Percentiles rank a stretch among this genome's conserved stretches.
These are phyloP conservation scores for Diplodus sargus DNA, from an alignment of 2,797 vertebrate genomes.

Conservation along the genomic window DNA sequence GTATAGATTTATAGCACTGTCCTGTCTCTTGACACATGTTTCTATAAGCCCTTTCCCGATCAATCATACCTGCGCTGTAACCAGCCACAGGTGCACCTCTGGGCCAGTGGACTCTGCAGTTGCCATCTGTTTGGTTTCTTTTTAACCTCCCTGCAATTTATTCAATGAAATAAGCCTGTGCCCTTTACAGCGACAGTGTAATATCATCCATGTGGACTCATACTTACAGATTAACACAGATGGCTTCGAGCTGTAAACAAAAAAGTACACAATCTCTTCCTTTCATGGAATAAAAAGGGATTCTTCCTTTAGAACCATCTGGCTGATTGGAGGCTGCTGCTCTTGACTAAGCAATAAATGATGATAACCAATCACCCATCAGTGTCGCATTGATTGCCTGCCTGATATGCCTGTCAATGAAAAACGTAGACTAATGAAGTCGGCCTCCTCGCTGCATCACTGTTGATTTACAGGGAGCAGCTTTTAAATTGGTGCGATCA, in stretches of 20 bases:
- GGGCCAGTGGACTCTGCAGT: slow-evolving; percentile 43
- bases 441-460: slow-evolving; percentile 1
- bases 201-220: slow-evolving; percentile 56
- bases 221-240: slow-evolving; percentile 66
- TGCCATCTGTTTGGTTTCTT: slow-evolving; percentile 67
- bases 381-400: slow-evolving; percentile 36
- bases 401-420: slow-evolving; percentile 32
- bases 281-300: slow-evolving; percentile 39
- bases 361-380: slow-evolving; percentile 41
- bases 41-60: slow-evolving; percentile 45
- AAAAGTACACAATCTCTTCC: slow-evolving; percentile 31
- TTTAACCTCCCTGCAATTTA: slow-evolving; percentile 58
- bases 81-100: slow-evolving; percentile 56
- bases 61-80: slow-evolving; percentile 46
- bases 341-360: slow-evolving; percentile 50
- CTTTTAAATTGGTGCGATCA: slow-evolving; percentile 49
- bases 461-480: slow-evolving; percentile 45
- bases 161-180: slow-evolving; percentile 52
- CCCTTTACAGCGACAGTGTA: slow-evolving; percentile 63
- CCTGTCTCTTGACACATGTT: slow-evolving; percentile 24
- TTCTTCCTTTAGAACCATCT: slow-evolving; percentile 53
- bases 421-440: slow-evolving; percentile 34
- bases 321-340: slow-evolving; percentile 34
- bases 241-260: slow-evolving; percentile 60
- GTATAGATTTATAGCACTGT: slow-evolving; percentile 22